phyloP scores from a whole-genome alignment of 2,113 vertebrate genomes.

The Dromiciops gliroides region DNA sequence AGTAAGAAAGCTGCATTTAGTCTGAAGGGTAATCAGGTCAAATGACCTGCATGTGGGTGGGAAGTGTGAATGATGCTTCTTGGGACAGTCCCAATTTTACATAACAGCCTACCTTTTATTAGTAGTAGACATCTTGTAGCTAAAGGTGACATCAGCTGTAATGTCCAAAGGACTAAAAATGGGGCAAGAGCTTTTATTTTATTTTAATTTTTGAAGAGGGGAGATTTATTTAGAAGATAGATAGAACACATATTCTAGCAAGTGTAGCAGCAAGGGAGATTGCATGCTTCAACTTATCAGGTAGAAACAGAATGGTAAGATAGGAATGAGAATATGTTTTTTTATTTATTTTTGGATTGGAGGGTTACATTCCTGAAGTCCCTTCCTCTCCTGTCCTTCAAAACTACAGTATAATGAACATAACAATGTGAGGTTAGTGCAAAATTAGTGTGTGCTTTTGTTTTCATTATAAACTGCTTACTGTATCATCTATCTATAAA shows the following conservation, averaged over 20 bases:
- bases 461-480: constrained; percentile 29
- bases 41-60: constrained; percentile 13
- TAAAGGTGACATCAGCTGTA: not conserved
- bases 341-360: constrained; percentile 28
- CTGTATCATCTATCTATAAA: constrained; percentile 27
- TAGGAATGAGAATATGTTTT: not conserved
- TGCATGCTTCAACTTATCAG: constrained; percentile 27
- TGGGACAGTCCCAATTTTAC: not conserved
- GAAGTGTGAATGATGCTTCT: constrained; percentile 40
- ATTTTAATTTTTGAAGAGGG: not conserved
- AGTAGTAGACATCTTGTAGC: not conserved
- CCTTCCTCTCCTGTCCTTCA: constrained; percentile 7
- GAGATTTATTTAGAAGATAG: not conserved
- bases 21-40: constrained; percentile 12
- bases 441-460: not conserved
- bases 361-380: not conserved
- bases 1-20: constrained; percentile 28
- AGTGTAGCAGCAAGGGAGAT: not conserved
- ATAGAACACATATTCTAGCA: constrained; percentile 21
- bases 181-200: constrained; percentile 16
- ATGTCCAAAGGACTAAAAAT: constrained; percentile 24
- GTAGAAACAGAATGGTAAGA: constrained; percentile 21
- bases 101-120: not conserved
- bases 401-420: not conserved
- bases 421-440: not conserved